phyloP scores from a whole-genome alignment of 2,113 vertebrate species.

The Clarias gariepinus region DNA sequence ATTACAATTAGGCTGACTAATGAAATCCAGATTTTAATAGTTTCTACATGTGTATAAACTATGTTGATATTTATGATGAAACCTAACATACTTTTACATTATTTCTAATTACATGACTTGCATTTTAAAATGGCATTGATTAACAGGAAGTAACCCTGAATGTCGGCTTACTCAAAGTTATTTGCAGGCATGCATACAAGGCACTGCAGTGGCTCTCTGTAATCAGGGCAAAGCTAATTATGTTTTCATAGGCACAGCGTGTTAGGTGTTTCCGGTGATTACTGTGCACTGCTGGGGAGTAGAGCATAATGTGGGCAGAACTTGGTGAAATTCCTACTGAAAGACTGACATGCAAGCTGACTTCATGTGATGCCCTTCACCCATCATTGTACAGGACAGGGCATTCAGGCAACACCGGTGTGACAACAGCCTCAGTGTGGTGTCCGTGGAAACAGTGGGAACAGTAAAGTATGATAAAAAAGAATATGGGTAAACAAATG shows the following conservation, averaged over 20 bases:
- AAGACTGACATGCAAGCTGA: conserved; percentile 35
- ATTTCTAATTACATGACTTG: background rate
- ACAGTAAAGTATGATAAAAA: conserved; percentile 8
- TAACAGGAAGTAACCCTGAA: conserved; percentile 28
- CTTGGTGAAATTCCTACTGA: conserved; percentile 24
- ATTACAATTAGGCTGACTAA: background rate
- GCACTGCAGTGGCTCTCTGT: conserved; percentile 32
- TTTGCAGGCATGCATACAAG: conserved; percentile 26
- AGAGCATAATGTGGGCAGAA: conserved; percentile 14
- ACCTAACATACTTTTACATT: background rate
- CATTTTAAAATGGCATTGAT: background rate
- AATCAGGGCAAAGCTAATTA: conserved; percentile 52
- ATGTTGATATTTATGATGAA: background rate
- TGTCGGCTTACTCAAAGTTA: conserved; percentile 39
- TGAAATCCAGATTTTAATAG: background rate
- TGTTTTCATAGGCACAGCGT: conserved; percentile 49
- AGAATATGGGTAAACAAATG: background rate
- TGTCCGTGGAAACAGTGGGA: conserved; percentile 30
- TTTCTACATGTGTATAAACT: background rate
- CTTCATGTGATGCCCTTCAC: conserved; percentile 48
- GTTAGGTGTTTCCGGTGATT: conserved; percentile 39
- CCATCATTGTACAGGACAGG: conserved; percentile 46
- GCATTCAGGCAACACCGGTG: background rate
- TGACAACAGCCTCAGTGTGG: conserved; percentile 10
- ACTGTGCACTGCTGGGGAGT: conserved; percentile 29